phyloP scores from a whole-genome alignment of 2,113 vertebrate genomes.

The Heteronetta atricapilla region DNA sequence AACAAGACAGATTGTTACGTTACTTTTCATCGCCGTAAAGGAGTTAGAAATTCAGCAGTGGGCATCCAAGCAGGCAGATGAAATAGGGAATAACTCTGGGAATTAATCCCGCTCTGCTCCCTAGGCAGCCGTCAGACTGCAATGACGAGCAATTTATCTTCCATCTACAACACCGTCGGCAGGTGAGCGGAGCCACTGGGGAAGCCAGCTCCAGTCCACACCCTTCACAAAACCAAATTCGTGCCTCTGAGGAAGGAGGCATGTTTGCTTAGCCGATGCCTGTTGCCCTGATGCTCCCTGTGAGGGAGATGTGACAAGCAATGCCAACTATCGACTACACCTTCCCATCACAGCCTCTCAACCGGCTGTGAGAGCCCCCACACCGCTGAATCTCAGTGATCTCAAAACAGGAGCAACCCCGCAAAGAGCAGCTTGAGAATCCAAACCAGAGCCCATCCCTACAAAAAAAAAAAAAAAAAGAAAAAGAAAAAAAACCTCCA shows the following conservation, averaged over 20 bases:
- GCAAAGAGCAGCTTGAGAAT: accelerated
- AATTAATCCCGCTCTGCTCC: conserved; percentile 13
- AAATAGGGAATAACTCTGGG: conserved; percentile 21
- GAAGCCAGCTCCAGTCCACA: conserved; percentile 32
- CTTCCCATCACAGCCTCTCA: neutral
- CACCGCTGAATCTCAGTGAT: neutral
- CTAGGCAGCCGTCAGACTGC: conserved; percentile 45
- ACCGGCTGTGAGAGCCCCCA: accelerated
- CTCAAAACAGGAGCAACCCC: neutral
- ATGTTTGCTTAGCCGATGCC: neutral
- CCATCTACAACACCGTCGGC: neutral
- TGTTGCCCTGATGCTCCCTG: neutral
- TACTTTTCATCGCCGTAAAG: neutral
- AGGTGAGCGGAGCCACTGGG: neutral
- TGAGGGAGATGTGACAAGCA: neutral
- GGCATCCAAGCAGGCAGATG: neutral
- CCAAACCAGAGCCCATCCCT: neutral
- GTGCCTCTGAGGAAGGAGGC: neutral
- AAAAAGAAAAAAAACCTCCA: neutral
- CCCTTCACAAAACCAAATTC: neutral
- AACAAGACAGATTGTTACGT: neutral
- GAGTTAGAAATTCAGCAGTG: neutral
- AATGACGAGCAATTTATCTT: conserved; percentile 60
- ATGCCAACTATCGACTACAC: accelerated
- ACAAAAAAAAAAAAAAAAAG: neutral